These are phyloP conservation scores for Dryoscopus gambensis DNA, from an alignment of 2,113 vertebrate genomes.

Conservation along the genomic window DNA sequence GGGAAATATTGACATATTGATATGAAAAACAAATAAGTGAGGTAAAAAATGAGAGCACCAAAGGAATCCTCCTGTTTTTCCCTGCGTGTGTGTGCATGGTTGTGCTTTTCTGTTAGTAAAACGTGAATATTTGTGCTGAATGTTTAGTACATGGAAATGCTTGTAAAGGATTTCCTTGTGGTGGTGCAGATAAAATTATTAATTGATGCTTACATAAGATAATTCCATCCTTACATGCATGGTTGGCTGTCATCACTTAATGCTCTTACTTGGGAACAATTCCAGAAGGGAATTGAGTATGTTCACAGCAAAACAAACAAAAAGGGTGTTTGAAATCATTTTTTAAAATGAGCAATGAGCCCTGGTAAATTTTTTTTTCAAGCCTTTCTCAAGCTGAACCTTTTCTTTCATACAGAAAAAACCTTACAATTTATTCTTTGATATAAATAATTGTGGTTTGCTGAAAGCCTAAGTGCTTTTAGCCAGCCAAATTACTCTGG, in stretches of 20 bases:
- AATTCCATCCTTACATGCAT: neutral
- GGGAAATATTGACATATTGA: neutral
- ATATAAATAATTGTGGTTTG: neutral
- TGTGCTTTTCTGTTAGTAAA: neutral
- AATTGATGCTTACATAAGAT: neutral
- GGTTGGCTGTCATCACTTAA: neutral
- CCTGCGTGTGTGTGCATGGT: neutral
- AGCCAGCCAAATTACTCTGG: neutral
- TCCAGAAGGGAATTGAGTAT: neutral
- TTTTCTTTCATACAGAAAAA: neutral
- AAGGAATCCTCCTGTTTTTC: neutral
- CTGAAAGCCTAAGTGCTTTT: neutral
- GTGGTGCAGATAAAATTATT: neutral
- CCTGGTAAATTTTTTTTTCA: neutral
- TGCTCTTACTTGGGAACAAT: neutral
- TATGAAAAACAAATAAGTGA: neutral
- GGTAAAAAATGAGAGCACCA: neutral
- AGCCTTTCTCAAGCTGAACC: neutral
- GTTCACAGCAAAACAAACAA: neutral
- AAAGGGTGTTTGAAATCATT: neutral
- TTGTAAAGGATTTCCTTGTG: neutral
- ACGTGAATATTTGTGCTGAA: neutral
- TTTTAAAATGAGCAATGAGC: neutral
- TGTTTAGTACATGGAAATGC: neutral
- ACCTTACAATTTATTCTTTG: neutral